These are phyloP conservation scores for Botia almorhae DNA, from an alignment of 2,797 vertebrate genomes.

Conservation along the genomic window DNA sequence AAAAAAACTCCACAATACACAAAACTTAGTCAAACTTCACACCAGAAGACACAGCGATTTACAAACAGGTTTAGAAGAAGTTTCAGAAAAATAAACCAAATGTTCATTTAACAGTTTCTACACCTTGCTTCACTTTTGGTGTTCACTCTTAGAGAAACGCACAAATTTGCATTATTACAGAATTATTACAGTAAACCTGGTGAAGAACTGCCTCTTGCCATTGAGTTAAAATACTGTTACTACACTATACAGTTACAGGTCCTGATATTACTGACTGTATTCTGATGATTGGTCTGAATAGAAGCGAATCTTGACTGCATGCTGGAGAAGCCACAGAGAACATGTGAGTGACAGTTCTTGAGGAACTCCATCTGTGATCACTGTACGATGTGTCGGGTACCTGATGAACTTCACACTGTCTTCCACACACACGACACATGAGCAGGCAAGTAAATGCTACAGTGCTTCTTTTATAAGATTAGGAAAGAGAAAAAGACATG, in stretches of 20 bases:
- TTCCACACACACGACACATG: neutral
- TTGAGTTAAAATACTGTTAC: neutral
- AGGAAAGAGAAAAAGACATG: neutral
- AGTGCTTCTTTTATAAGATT: neutral
- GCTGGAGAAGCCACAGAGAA: neutral
- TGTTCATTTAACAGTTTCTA: no score
- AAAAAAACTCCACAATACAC: neutral
- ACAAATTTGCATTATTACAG: neutral
- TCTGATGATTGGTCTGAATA: neutral
- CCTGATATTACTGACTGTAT: neutral
- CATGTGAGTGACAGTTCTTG: neutral
- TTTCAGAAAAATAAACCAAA: neutral
- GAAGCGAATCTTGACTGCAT: conserved; percentile 1
- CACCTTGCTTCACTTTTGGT: no score
- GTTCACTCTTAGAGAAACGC: no score
- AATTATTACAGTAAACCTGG: conserved; percentile 2
- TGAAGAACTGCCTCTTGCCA: neutral
- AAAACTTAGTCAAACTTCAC: neutral
- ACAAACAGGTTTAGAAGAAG: neutral
- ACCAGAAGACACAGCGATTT: neutral
- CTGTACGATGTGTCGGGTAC: conserved; percentile 11
- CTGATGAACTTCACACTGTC: neutral
- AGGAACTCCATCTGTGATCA: conserved; percentile 10
- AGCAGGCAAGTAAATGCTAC: neutral
- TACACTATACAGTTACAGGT: no score